Conservation (phyloP, 2,888 invertebrate species). For the Odiellus spinosus region DNA sequence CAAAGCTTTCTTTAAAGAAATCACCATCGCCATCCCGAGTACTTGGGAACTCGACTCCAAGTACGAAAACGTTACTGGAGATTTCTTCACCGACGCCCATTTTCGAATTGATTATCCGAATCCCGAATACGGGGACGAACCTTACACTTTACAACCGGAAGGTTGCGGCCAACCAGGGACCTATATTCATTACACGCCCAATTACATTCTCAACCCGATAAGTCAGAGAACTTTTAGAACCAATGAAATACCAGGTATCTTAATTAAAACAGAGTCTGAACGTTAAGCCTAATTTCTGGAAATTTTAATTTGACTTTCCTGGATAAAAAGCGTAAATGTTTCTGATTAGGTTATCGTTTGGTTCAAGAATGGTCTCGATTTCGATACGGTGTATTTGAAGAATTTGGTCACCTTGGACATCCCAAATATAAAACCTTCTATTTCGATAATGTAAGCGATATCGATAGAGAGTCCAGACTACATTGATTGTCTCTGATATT, state of each 20-base stretch:
- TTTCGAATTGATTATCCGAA: constrained; percentile 36
- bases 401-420: constrained; percentile 18
- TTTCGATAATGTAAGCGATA: background rate
- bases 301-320: too few relatives aligned
- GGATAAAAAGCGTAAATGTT: too few relatives aligned
- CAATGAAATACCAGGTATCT: too few relatives aligned
- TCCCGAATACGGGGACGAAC: constrained; percentile 36
- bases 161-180: constrained; percentile 44
- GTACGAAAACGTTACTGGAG: constrained; percentile 10
- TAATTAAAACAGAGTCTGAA: too few relatives aligned
- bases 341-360: constrained; percentile 5
- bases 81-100: constrained; percentile 32
- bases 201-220: constrained; percentile 7
- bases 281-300: too few relatives aligned
- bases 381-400: constrained; percentile 23
- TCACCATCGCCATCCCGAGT: constrained; percentile 42
- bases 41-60: constrained; percentile 38
- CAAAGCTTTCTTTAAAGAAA: constrained; percentile 39
- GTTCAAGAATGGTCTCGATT: constrained; percentile 23
- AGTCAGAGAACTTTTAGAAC: too few relatives aligned
- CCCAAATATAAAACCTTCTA: constrained; percentile 8
- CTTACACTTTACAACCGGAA: constrained; percentile 45
- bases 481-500: too few relatives aligned
- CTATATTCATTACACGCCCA: constrained; percentile 37
- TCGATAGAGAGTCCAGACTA: too few relatives aligned